phyloP scores from a whole-genome alignment of 2,113 vertebrate species.

The Smithornis capensis region DNA sequence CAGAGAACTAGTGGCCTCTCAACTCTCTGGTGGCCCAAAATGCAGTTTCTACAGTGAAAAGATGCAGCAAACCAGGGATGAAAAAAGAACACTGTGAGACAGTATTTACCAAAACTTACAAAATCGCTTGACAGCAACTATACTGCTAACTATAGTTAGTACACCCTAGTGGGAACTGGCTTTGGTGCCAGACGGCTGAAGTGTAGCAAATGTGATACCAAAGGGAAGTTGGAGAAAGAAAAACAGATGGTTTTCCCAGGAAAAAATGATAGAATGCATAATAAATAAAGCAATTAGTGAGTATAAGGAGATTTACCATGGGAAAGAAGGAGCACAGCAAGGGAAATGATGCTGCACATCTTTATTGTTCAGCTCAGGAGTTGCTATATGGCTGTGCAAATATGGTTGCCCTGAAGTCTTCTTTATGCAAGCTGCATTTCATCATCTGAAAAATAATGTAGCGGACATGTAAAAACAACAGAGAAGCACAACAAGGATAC shows the following conservation, averaged over 20 bases:
- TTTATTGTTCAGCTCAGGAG: background rate
- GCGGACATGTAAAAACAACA: background rate
- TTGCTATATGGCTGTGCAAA: background rate
- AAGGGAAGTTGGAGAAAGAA: background rate
- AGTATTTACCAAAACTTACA: background rate
- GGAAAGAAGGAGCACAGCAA: background rate
- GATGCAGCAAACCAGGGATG: background rate
- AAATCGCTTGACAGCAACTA: background rate
- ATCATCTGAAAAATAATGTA: background rate
- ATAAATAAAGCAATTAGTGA: background rate
- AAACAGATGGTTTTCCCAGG: background rate
- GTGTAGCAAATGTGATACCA: background rate
- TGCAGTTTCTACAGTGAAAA: background rate
- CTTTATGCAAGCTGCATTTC: background rate
- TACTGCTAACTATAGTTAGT: background rate
- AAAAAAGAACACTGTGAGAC: background rate
- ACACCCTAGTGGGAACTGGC: fast-evolving
- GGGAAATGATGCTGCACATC: background rate
- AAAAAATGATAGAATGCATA: background rate
- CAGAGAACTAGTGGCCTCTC: background rate
- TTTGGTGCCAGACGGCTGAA: background rate
- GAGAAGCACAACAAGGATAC: background rate
- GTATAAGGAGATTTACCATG: background rate
- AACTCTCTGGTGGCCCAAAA: background rate
- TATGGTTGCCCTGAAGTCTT: background rate